Evolutionary conservation across 2,888 invertebrate genomes (phyloP).

Genomic region (Iphiclides podalirius): DNA sequence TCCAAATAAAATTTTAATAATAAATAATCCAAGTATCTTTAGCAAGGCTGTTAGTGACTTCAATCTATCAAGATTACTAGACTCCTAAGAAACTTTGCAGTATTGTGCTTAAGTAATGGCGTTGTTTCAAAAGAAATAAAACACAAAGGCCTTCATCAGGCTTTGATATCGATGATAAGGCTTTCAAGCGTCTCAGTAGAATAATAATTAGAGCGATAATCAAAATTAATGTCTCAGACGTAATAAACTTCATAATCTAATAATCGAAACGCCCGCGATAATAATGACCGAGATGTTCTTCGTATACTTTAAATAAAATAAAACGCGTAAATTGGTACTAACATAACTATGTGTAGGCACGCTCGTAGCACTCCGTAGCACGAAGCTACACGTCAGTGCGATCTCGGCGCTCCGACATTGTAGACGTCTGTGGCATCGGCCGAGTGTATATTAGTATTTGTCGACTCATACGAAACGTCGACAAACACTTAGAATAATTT

Average conservation of each 20-base stretch:
- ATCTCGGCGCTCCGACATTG: conserved; percentile 7
- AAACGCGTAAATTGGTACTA: conserved; percentile 1
- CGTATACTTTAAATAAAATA: background rate
- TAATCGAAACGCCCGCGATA: background rate
- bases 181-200: no score
- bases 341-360: background rate
- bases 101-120: background rate
- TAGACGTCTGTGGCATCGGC: conserved; percentile 16
- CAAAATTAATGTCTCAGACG: no score
- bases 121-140: background rate
- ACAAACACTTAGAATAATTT: no score
- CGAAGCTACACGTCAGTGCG: conserved; percentile 21
- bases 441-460: background rate
- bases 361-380: conserved; percentile 10
- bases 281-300: background rate
- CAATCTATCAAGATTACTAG: background rate
- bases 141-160: background rate
- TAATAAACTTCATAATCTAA: no score
- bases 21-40: no score
- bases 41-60: background rate
- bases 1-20: no score
- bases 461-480: conserved; percentile 11
- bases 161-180: background rate
- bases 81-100: background rate
- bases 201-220: no score